Percentiles rank a stretch among this genome's conserved stretches.
Evolutionary conservation across 2,888 invertebrate genomes (phyloP).

Genomic region (Aphodius granarius): DNA sequence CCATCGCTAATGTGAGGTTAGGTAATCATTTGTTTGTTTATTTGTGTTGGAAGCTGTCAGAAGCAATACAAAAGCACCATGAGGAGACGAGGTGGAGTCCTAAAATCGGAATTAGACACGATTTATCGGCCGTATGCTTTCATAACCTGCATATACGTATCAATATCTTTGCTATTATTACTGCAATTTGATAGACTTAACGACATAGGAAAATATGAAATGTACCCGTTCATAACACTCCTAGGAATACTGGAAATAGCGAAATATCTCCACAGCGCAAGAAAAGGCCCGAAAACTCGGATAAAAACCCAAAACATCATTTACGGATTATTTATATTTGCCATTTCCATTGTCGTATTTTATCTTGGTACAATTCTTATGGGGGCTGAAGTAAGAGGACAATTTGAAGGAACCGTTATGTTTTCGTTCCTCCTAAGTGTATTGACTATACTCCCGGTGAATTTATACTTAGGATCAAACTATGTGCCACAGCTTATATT

Average conservation of each 20-base stretch:
- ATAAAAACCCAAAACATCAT: slow-evolving; percentile 2
- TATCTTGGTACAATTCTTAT: slow-evolving; percentile 66
- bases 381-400: slow-evolving; percentile 66
- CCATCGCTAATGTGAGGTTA: not conserved
- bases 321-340: not conserved
- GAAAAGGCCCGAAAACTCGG: not conserved
- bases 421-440: slow-evolving; percentile 64
- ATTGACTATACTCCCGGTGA: slow-evolving; percentile 65
- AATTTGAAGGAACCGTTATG: slow-evolving; percentile 69
- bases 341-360: slow-evolving; percentile 53
- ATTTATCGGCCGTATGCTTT: slow-evolving; percentile 53
- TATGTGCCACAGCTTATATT: slow-evolving; percentile 59
- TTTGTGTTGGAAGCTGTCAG: not conserved
- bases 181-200: slow-evolving; percentile 62
- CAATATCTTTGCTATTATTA: slow-evolving; percentile 60
- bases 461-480: slow-evolving; percentile 64
- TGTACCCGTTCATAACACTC: slow-evolving; percentile 49
- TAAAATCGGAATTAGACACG: not conserved
- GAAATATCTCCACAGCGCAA: slow-evolving; percentile 50
- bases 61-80: not conserved
- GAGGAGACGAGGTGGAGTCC: not conserved
- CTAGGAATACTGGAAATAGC: slow-evolving; percentile 58
- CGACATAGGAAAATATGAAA: slow-evolving; percentile 60
- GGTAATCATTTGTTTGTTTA: not conserved
- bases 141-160: slow-evolving; percentile 65